Percentiles rank a stretch among this genome's conserved stretches.
Evolutionary conservation across 1,140 invertebrate species (phyloP).

Genomic region (Stegodyphus dumicola): DNA sequence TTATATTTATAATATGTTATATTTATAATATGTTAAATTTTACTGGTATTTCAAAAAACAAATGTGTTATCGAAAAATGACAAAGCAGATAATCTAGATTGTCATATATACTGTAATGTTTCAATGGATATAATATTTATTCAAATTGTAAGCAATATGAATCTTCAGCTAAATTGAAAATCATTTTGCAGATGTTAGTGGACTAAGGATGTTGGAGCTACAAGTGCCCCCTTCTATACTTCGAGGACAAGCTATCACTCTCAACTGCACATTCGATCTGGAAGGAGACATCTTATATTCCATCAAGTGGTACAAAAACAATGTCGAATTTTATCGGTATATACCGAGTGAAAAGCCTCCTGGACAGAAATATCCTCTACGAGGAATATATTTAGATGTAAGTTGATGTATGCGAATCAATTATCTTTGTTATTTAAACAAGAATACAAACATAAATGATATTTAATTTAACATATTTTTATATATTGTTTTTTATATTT

Average conservation of each 20-base stretch:
- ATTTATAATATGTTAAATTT: too few relatives aligned
- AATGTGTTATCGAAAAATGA: too few relatives aligned
- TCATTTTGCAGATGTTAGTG: constrained; percentile 23
- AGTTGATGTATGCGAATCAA: constrained; percentile 16
- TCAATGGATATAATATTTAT: neutral
- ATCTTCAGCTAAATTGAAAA: neutral
- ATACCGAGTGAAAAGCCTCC: constrained; percentile 41
- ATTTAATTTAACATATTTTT: too few relatives aligned
- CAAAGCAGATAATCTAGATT: neutral
- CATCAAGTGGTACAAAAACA: constrained; percentile 68
- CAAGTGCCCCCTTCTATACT: constrained; percentile 61
- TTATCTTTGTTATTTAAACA: too few relatives aligned
- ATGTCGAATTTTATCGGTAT: constrained; percentile 63
- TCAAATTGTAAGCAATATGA: neutral
- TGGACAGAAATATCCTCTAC: constrained; percentile 55
- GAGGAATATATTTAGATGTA: constrained; percentile 63
- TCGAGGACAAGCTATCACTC: constrained; percentile 61
- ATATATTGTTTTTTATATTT: too few relatives aligned
- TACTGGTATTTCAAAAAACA: constrained; percentile 14
- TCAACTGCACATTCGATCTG: constrained; percentile 69
- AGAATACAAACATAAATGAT: too few relatives aligned
- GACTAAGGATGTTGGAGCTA: constrained; percentile 42
- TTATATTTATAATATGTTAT: too few relatives aligned
- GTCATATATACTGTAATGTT: neutral
- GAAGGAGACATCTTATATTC: constrained; percentile 68